Base-by-base conservation (phyloP, 1,140 invertebrate genomes). In the Macrostomum lignano region DNA sequence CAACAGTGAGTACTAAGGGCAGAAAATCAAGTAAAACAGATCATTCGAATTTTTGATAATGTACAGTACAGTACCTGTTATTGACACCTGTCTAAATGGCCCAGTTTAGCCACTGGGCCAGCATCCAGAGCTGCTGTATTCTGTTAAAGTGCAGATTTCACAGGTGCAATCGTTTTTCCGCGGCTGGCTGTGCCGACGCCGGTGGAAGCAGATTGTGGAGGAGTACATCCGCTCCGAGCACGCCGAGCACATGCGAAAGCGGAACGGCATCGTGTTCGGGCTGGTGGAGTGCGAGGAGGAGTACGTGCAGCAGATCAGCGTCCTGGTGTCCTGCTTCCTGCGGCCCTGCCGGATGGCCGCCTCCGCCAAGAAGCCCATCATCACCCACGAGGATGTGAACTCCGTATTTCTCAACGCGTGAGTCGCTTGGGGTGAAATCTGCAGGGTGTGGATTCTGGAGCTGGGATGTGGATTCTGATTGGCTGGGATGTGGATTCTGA, bases 191-290 rank as follows among this genome's bases (percentile, higher is more conserved):
- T 84, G 78, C 51, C 64, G 79, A 11, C 59, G 77, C 3, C 63
- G 78, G 34, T 86, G 79, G 79, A 84, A 84, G 54, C 77, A 81
- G 49, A 86, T 86, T 35, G 78, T 86, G 1, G 76, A 82, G 40
- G 73, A 84, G 45, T 86, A 86, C 53, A 88, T 86, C 42, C 77
- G 77, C 46, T 81, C 76, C 40, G 78, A 78, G 1, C 77, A 84
- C 48, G 78, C 78, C 1, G 77, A 84, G 49, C 79, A 72, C 48
- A 82, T 88, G 76, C 55, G 78, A 25, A 84, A 82, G 51, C 57
- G 79, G 33, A 88, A 88, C 57, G 79, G 74, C 51, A 63, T 86
- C 35, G 77, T 84, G 3, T 84, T 86, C 55, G 70, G 74, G 44
- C 76, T 81, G 73, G 74, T 81, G 1, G 75, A 81, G 56, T 41